These are phyloP conservation scores for Cotesia chilonis DNA, from an alignment of 1,140 invertebrate genomes.

Conservation along the genomic window DNA sequence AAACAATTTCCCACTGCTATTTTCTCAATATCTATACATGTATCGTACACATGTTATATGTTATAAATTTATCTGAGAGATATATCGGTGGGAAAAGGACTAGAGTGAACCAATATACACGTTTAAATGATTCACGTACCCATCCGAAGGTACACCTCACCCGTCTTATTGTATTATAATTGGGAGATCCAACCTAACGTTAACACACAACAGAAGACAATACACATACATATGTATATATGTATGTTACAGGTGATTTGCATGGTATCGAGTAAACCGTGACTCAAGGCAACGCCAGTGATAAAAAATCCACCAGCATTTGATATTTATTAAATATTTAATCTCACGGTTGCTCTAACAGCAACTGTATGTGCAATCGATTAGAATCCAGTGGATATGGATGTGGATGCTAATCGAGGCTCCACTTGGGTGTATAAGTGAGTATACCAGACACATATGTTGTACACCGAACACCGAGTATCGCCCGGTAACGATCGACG, in stretches of 20 bases:
- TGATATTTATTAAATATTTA: constrained; percentile 14
- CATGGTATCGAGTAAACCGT: neutral
- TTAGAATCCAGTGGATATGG: neutral
- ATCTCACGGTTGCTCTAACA: neutral
- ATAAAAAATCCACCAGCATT: constrained; percentile 5
- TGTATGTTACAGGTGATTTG: constrained; percentile 7
- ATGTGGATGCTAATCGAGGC: constrained; percentile 8
- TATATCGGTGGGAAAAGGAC: neutral
- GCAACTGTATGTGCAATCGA: constrained; percentile 8
- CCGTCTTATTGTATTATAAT: constrained; percentile 27
- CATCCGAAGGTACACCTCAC: constrained; percentile 19
- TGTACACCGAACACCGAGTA: no score
- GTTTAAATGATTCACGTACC: constrained; percentile 26
- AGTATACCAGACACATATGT: no score
- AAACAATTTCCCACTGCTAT: no score
- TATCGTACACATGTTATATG: no score
- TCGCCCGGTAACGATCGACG: no score
- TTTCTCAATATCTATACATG: no score
- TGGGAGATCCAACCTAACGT: constrained; percentile 10
- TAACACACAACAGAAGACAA: neutral
- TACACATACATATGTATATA: neutral
- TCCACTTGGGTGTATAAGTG: neutral
- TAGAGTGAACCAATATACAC: constrained; percentile 16
- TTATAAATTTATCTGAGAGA: no score
- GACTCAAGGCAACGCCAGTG: neutral